Base-by-base conservation (phyloP, 1,140 invertebrate species). In the Drosophila saltans region DNA sequence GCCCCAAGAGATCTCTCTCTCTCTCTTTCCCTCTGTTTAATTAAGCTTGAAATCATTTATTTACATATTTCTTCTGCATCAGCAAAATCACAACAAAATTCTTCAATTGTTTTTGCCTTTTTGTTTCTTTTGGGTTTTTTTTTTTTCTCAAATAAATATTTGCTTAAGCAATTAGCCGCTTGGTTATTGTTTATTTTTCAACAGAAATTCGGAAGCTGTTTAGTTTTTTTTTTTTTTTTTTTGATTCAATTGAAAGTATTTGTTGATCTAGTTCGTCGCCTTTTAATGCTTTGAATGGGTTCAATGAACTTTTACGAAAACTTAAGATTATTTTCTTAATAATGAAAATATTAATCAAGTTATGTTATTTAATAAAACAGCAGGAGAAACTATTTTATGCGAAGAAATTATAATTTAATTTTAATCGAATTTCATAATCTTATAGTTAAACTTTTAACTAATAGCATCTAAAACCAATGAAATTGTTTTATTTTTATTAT, bases 31-130 rank as follows among this genome's bases (percentile, higher is more conserved):
- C 62, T 78, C 66, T 59, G 76, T 71, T 80, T 78, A 86, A 80
- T 86, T 80, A 77, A 75, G 69, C 76, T 68, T 73, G 69, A 86
- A 85, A 81, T 86, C 69, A 86, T 85, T 77, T 80, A 24, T 9
- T 80, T 80, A 76, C 68, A 66, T 58, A 72, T 58, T 69, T 61
- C 66, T 66, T 60, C 55, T 73, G 76, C 71, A 57, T 73, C 66
- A 72, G 75, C 78, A 75, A 45, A 66, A 62, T 39, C 21, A 1
- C 16, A 8, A 48, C 43, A 61, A 21, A 21, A 48, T 59, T n/a
- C 28, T 57, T 58, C 16, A 43, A 41, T 52, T 62, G 10, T 58
- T 63, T 62, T 62, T 45, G 55, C 63, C 36, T 16, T 59, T 28
- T 33, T 39, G 33, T 36, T 36, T 36, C 33, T 36, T 36, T 36